Base-by-base conservation (phyloP, 2,888 invertebrate species). In the Andrena minutula region DNA sequence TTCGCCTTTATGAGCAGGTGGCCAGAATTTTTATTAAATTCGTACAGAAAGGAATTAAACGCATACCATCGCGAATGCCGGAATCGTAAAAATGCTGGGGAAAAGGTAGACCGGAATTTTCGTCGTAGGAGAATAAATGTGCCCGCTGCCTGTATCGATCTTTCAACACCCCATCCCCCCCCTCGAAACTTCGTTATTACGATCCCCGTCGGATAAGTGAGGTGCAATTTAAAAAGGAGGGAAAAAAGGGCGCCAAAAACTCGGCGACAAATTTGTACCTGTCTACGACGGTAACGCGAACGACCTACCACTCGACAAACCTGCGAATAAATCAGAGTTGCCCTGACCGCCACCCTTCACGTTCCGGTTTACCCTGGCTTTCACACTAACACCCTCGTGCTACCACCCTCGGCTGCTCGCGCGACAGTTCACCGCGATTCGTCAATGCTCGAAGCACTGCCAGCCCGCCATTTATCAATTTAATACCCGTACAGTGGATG, bases 381-480 rank as follows among this genome's bases (percentile, higher is more conserved):
- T 82, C 72, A 75, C 79, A 75, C 83, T 73, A 75, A 78, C 83
- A 63, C 69, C 58, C 58, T 26, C 53, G 41, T 60, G 60, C 79
- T 41, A 41, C 73, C 41, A 65, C 72, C 60, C 75, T 71, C 65
- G 53, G 53, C 73, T 72, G 71, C 74, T 83, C 73, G 66, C 64
- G 72, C 83, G 79, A 83, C 83, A 76, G 75, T 76, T 76, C 68
- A 72, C 75, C 75, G 75, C 88, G 87, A 90, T 91, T 86, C 87
- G 90, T 90, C 90, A 90, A 89, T 89, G 89, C 76, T 87, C 86
- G 76, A 77, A 74, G 81, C 88, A 83, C 81, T 80, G 79, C 85
- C 77, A 66, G 83, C 74, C 81, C 82, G 79, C 89, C 85, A 90
- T 91, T 90, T 88, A 89, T 91, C 91, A 91, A 90, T 90, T 86